A percentile compares a stretch with the other conserved stretches of the same genome.
Evolutionary conservation across 1,140 invertebrate genomes (phyloP).

Genomic region (Amyelois transitella): DNA sequence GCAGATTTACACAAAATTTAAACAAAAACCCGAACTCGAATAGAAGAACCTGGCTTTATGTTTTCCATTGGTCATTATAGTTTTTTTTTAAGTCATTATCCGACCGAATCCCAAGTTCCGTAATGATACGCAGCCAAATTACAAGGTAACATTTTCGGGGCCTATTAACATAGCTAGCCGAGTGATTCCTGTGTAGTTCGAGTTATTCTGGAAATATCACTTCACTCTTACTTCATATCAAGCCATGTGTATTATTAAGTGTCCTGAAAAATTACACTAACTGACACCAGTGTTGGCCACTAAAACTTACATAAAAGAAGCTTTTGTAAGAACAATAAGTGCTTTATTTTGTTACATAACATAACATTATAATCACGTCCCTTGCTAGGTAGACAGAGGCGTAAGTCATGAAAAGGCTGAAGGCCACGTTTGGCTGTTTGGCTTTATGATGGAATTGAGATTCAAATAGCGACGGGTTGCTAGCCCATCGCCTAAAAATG

Average conservation of each 20-base stretch:
- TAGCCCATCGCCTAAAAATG: no score
- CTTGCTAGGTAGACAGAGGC: no score
- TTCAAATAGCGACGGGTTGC: no score
- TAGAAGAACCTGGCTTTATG: conserved; percentile 23
- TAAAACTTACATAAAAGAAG: no score
- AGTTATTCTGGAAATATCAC: conserved; percentile 18
- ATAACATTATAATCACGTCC: no score
- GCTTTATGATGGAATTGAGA: no score
- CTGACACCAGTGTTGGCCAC: no score
- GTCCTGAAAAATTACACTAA: no score
- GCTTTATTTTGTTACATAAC: no score
- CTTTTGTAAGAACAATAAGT: conserved; percentile 12
- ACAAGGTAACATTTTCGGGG: conserved; percentile 46
- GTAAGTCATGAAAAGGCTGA: no score
- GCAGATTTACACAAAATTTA: neutral
- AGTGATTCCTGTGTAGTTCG: conserved; percentile 36
- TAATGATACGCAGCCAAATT: conserved; percentile 67
- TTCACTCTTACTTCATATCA: neutral
- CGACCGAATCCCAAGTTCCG: conserved; percentile 36
- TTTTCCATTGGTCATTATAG: conserved; percentile 53
- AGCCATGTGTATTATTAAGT: no score
- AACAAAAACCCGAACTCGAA: neutral
- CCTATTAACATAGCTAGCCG: conserved; percentile 59
- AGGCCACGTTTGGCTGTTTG: no score
- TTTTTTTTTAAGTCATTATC: conserved; percentile 53